Evolutionary conservation across 2,888 invertebrate genomes (phyloP), one percentile per base, ranked within the genome.

Genomic region (Nematopogon swammerdamellus): DNA sequence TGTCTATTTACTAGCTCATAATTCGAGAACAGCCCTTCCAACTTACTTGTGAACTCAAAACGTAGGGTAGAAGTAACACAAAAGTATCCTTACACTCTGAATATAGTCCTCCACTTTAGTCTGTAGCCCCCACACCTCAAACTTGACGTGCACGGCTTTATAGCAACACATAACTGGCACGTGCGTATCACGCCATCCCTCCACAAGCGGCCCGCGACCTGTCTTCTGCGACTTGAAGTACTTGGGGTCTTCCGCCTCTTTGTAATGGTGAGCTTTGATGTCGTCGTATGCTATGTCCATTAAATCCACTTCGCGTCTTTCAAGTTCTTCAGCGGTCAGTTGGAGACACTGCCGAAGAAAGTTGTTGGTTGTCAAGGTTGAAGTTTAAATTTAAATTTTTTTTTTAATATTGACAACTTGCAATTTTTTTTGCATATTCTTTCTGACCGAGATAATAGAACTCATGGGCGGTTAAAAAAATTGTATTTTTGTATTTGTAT

Each of bases 81-180:
- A 25, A 25, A 4, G 8, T 8, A 25, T 4, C 66, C 70, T 57
- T 80, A 91, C 92, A 60, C 84, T 87, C 60, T 95, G 95, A 49
- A 92, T 88, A 67, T 90, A 92, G 51, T 93, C 91, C 69, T 95
- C 95, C 1, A 92, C 92, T 67, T 85, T 86, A 2, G 92, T 92
- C 71, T 95, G 95, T 53, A 95, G 72, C 0, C 95, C 95, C 92
- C 95, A 95, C 3, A 96, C 90, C 72, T 95, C 95, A 68, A 95
- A 95, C 53, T 88, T 89, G 29, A 89, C 91, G 63, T 87, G 82
- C 0, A 95, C 94, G 49, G 90, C 74, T 71, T 96, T 95, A 64
- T 96, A 96, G 52, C 95, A 95, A 72, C 95, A 95, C 95, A 95
- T 95, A 47, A 95, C 86, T 0, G 95, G 95, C 53, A 82, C 79